Evolutionary conservation across 2,888 invertebrate genomes (phyloP), one percentile per base, ranked within the genome.

Genomic region (Tetragnatha montana): DNA sequence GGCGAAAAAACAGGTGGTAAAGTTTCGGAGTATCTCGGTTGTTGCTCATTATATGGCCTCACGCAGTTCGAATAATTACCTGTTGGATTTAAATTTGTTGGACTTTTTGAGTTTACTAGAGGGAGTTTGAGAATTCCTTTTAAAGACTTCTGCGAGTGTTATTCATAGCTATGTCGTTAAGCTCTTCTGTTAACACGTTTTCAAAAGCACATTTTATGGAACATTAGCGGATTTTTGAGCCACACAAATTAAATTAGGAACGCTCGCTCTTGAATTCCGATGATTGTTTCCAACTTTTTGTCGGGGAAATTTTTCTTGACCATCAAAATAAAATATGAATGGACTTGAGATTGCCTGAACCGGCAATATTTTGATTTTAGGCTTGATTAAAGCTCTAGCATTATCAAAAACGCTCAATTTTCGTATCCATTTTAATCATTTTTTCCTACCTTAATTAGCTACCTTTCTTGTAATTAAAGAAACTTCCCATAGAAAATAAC

Each of bases 61-160:
- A 88, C 88, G 79, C 82, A 83, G 73, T 80, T 81, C 17, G 68
- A 83, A 88, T 69, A 83, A 88, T 88, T 83, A 83, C 69, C 88
- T 79, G 83, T 76, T 84, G 75, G 84, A 69, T 51, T 84, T 69
- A 69, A 84, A 84, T 75, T 84, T 76, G 35, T 21, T 10, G 21
- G 60, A 47, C 49, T 47, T 19, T 17, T 79, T 8, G n/a, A 51
- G 50, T 79, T 21, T 86, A 51, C 79, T n/a, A n/a, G n/a, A n/a
- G n/a, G n/a, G n/a, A n/a, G 35, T 71, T 60, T 60, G 3, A 60
- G 60, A 60, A 60, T 12, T 12, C 60, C 60, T 60, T 60, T 60
- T 60, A 60, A 60, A 60, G 12, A 60, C 17, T 60, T 60, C 8
- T 7, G 60, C 4, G 17, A 60, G 60, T 60, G 60, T 60, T 60